Base-by-base conservation (phyloP, 2,113 vertebrate species). In the Rhinogobius similis region DNA sequence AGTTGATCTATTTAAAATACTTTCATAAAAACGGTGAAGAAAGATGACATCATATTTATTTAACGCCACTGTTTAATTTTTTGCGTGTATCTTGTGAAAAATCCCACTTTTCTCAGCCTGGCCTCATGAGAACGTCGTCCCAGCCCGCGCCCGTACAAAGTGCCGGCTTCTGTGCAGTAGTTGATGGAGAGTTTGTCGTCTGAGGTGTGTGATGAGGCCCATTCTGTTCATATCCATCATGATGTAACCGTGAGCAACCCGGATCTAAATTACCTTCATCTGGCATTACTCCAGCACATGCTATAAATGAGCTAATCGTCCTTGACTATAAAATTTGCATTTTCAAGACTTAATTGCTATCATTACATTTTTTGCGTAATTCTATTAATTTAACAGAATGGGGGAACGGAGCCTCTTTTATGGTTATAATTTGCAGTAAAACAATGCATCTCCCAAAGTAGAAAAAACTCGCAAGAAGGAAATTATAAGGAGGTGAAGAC, bases 271-370 rank as follows among this genome's bases (percentile, higher is more conserved):
- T 98, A 97, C 96, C 95, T 96, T 95, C 93, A 82, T 95, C 96
- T 99, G 98, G 98, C 97, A 96, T 94, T 93, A 94, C 94, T 98
- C 98, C 98, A 98, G 88, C 91, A 94, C 94, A 93, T 94, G 94
- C 97, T 96, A 97, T 98, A 99, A 99, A 99, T 99, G 97, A 98
- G 95, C 95, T 99, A 99, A 99, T 99, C 96, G 96, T 97, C 98
- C 98, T 99, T 99, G 98, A 99, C 97, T 98, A 98, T 98, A 99
- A 98, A 98, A 99, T 99, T 98, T 94, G 96, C 98, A 98, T 99
- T 98, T 99, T 98, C 96, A 97, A 97, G 95, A 98, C 96, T 98
- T 99, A 99, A 99, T 99, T 99, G 98, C 96, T 94, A 97, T 98
- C 97, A 99, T 99, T 99, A 99, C 95, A 96, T 98, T 94, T 95